Percentiles rank a stretch among this genome's conserved stretches.
Conservation (phyloP, 2,888 invertebrate species). For the Encarsia formosa region DNA sequence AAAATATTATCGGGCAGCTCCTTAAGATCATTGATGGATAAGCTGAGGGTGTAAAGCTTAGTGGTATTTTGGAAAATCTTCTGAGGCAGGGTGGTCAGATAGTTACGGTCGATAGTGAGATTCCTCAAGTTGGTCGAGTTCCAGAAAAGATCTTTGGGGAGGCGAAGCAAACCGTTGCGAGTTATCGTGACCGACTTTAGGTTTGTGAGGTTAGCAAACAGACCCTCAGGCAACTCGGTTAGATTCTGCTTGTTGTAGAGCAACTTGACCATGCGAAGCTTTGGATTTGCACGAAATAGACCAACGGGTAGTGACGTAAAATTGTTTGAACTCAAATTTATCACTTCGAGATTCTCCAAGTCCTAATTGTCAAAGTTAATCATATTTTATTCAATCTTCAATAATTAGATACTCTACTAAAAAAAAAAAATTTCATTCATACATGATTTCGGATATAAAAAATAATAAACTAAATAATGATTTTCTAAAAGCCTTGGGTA, state of each 20-base stretch:
- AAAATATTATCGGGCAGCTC: slow-evolving; percentile 61
- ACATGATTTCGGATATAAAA: too few species aligned
- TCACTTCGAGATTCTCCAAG: slow-evolving; percentile 58
- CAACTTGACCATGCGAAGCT: slow-evolving; percentile 53
- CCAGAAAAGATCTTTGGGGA: slow-evolving; percentile 63
- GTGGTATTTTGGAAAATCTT: slow-evolving; percentile 62
- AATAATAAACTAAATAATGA: too few species aligned
- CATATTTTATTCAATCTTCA: too few species aligned
- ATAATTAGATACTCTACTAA: too few species aligned
- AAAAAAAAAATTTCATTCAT: too few species aligned
- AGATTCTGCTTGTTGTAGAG: slow-evolving; percentile 51
- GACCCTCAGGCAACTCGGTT: slow-evolving; percentile 56
- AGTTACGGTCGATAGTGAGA: slow-evolving; percentile 60
- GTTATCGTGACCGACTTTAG: slow-evolving; percentile 58
- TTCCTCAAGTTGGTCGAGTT: slow-evolving; percentile 58
- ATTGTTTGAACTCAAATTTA: slow-evolving; percentile 67
- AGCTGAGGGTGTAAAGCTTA: slow-evolving; percentile 60
- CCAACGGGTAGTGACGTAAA: slow-evolving; percentile 61
- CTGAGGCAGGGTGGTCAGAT: slow-evolving; percentile 55
- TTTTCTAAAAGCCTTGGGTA: too few species aligned
- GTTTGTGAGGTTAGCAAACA: slow-evolving; percentile 61
- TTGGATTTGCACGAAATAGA: slow-evolving; percentile 57
- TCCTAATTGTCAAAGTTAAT: slow-evolving; percentile 42
- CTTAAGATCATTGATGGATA: slow-evolving; percentile 63
- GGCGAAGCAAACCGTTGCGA: slow-evolving; percentile 55